Evolutionary conservation across 2,113 vertebrate genomes (phyloP), one percentile per base, ranked within the genome.

Genomic region (Petrocephalus microphthalmus): DNA sequence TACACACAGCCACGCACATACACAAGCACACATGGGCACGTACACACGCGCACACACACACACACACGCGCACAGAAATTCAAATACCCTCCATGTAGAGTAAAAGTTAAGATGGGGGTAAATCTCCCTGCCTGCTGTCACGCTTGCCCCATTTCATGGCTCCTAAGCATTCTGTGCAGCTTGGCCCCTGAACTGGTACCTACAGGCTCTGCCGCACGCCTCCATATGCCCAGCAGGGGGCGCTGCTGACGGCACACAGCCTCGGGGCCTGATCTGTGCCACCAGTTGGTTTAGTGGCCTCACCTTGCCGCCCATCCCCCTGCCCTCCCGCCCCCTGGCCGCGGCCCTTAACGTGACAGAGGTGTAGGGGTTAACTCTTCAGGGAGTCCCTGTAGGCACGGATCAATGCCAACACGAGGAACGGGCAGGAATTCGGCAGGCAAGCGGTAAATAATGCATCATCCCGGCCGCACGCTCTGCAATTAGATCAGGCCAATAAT

Each of bases 231-330:
- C 90, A 88, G 86, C 84, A 54, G 88, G 88, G 84, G 86, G 88
- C 57, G 57, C 78, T 37, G 74, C 37, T 83, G 88, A 83, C 29
- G 71, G 33, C 17, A 78, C 71, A 19, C 1, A 19, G 52, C 33
- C 71, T 29, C 2, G 6, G 1, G 6, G 90, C 90, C 49, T 89
- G 88, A 89, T 89, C 89, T 89, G 54, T 57, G 25, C 60, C 87
- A 67, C 78, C 88, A 84, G 85, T 42, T 74, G 85, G 86, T 88
- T 84, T 52, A 25, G 7, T 47, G 74, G 22, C 74, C 37, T 67
- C 49, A 94, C 93, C 94, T 93, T 93, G 91, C 91, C 91, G 86
- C 52, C 82, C 8, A 17, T 86, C 78, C 17, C 71, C 89, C 89
- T 87, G 49, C 84, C 87, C 51, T 74, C 53, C 64, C 51, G 57